Evolutionary conservation across 2,797 vertebrate genomes (phyloP), one percentile per base, ranked within the genome.

Genomic region (Pseudochromis fuscus): DNA sequence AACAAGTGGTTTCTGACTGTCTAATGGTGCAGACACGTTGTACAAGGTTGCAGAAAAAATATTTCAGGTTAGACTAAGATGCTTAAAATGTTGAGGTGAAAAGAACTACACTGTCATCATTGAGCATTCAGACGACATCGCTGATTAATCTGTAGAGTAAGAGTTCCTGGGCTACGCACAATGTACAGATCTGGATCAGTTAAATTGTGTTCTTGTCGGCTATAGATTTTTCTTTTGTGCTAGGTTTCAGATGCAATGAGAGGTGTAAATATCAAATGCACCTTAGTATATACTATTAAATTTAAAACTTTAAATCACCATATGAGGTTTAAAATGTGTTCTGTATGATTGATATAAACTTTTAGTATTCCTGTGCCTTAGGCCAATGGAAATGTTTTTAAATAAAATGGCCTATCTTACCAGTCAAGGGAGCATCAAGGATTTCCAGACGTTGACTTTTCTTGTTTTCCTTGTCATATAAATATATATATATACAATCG

Each of bases 311-410:
- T 85, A 87, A 90, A 85, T 87, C 75, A 64, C 83, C 74, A 58
- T 82, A 86, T 84, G 77, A 87, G 80, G 75, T 89, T 87, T 83
- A 87, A 89, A 84, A 88, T 82, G 82, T 89, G 87, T 86, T 89
- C 75, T 78, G 81, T 92, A 84, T 91, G 87, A 87, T 84, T 88
- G 82, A 77, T 90, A 87, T 89, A 87, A 90, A 91, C 86, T 88
- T 92, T 89, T 92, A 93, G 89, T 91, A 90, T 94, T 93, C 91
- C 93, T 93, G 93, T 94, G 93, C 93, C 94, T 95, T 94, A 94
- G 92, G 93, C 93, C 90, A 93, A 86, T 49, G 91, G 92, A 93
- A 93, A 93, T 91, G 88, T 93, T 93, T 94, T 93, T 87, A 88
- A 92, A 91, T 88, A 84, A 91, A 90, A 90, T 64, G 92, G 92